A percentile compares a stretch with the other conserved stretches of the same genome.
phyloP scores from a whole-genome alignment of 2,888 invertebrate genomes.

The Heliconius ismenius region DNA sequence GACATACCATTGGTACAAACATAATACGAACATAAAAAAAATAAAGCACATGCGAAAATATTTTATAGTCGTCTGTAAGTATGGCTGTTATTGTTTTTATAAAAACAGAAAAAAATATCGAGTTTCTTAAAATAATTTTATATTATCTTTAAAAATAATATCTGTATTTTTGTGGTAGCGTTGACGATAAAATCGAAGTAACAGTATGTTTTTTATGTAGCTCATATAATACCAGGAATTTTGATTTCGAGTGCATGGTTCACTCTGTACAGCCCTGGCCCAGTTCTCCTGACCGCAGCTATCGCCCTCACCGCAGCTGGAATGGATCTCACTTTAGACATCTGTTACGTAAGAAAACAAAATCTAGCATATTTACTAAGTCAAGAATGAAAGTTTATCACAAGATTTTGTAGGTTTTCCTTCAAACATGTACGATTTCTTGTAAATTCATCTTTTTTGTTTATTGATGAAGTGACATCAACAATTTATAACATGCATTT shows the following conservation, averaged over 20 bases:
- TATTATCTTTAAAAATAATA: not conserved
- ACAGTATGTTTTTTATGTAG: constrained; percentile 51
- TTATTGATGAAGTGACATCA: not conserved
- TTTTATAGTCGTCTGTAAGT: constrained; percentile 76
- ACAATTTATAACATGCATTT: not conserved
- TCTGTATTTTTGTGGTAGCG: not conserved
- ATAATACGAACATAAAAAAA: constrained; percentile 53
- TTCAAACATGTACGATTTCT: not conserved
- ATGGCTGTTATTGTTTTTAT: constrained; percentile 30
- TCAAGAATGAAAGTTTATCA: not conserved
- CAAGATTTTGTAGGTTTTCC: not conserved
- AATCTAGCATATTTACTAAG: not conserved
- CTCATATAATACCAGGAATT: constrained; percentile 78
- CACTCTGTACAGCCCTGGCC: constrained; percentile 62
- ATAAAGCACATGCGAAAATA: constrained; percentile 67
- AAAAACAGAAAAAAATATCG: not conserved
- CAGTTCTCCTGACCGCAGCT: constrained; percentile 63
- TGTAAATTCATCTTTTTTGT: not conserved
- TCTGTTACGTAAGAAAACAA: constrained; percentile 70
- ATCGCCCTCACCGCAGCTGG: constrained; percentile 83
- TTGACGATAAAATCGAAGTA: not conserved
- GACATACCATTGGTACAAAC: constrained; percentile 67
- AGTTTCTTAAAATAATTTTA: not conserved
- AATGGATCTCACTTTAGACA: constrained; percentile 83
- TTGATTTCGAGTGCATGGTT: constrained; percentile 65